phyloP scores from a whole-genome alignment of 1,140 invertebrate species.

The Heliothis virescens region DNA sequence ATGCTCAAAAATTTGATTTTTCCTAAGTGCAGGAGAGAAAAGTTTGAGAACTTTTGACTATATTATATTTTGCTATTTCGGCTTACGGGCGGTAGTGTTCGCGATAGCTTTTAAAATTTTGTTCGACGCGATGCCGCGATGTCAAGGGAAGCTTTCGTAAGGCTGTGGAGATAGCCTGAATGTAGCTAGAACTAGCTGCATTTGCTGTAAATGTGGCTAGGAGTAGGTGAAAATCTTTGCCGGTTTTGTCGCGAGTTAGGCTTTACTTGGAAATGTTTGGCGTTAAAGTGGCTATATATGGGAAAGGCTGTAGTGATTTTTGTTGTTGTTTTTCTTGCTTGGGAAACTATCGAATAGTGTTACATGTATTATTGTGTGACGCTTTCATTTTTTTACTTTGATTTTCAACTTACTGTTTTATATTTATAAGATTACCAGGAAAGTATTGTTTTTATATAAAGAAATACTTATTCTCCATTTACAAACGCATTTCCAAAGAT shows the following conservation, averaged over 20 bases:
- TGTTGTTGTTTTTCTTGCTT: no score
- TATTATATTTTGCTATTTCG: slow-evolving; percentile 42
- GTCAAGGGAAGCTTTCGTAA: slow-evolving; percentile 15
- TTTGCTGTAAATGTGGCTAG: not conserved
- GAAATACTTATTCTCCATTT: no score
- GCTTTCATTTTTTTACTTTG: no score
- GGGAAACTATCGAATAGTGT: no score
- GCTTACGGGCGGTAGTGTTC: not conserved
- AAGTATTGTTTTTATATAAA: no score
- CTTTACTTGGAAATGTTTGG: not conserved
- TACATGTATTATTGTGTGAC: no score
- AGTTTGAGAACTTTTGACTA: slow-evolving; percentile 14
- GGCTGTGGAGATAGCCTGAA: not conserved
- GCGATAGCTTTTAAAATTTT: slow-evolving; percentile 30
- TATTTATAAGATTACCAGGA: no score
- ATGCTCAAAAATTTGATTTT: not conserved
- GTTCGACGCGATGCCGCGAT: slow-evolving; percentile 9
- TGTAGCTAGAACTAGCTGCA: not conserved
- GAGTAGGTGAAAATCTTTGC: not conserved
- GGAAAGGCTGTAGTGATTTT: no score
- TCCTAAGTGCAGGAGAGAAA: not conserved
- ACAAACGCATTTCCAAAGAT: no score
- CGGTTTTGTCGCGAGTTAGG: not conserved
- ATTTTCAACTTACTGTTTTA: no score
- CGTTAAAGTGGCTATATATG: no score